These are phyloP conservation scores for Lampris incognitus DNA, from an alignment of 2,113 vertebrate genomes.

Conservation along the genomic window DNA sequence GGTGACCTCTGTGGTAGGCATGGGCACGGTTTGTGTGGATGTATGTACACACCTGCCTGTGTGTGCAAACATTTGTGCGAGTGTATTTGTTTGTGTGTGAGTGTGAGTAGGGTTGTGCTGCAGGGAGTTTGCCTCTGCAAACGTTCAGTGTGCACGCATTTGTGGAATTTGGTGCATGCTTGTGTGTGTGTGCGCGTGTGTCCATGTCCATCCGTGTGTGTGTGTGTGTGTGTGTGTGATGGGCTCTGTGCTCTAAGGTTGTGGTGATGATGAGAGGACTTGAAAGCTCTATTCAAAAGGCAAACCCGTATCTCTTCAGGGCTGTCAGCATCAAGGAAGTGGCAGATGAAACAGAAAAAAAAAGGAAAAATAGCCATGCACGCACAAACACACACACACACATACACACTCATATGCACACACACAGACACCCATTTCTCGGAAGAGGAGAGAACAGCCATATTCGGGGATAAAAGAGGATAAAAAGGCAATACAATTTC, in stretches of 20 bases:
- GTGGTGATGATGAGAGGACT: conserved; percentile 17
- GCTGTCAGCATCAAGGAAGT: neutral
- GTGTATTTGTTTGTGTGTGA: neutral
- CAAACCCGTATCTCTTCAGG: conserved; percentile 32
- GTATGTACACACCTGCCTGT: conserved; percentile 1
- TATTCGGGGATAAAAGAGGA: conserved; percentile 13
- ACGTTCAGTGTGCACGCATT: neutral
- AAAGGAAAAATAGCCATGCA: neutral
- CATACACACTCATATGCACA: neutral
- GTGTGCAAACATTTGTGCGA: neutral
- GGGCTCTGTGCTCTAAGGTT: conserved; percentile 7
- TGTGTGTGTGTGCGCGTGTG: neutral
- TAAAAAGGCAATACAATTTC: conserved; percentile 5
- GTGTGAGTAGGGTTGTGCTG: neutral
- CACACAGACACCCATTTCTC: conserved; percentile 1
- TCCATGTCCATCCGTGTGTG: neutral
- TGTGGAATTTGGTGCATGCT: neutral
- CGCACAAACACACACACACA: neutral
- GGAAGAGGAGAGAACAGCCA: conserved; percentile 20
- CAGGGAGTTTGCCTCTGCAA: neutral
- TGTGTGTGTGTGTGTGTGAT: neutral
- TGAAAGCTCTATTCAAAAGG: conserved; percentile 36
- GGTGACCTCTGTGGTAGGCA: conserved; percentile 1
- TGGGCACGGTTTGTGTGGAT: neutral
- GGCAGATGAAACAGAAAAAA: conserved; percentile 32